phyloP scores from a whole-genome alignment of 2,888 invertebrate genomes.

The Eupithecia subfuscata region DNA sequence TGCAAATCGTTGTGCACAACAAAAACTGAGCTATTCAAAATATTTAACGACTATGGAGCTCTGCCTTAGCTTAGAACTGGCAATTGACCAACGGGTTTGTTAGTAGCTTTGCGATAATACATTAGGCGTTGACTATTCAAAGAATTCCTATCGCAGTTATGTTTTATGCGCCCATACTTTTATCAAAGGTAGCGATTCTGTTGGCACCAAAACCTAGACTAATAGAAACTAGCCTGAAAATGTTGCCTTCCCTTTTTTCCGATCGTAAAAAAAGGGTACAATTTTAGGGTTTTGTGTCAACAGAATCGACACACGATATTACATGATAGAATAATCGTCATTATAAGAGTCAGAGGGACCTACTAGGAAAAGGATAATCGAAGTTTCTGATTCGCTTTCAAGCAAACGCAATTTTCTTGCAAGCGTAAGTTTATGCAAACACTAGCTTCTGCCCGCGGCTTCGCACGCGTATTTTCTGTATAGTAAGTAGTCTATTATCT shows the following conservation, averaged over 20 bases:
- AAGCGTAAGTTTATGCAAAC: not conserved
- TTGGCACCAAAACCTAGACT: not conserved
- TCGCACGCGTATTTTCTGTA: no score
- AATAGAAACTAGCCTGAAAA: not conserved
- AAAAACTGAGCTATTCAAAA: slow-evolving; percentile 39
- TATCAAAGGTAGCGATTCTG: not conserved
- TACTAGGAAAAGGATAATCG: not conserved
- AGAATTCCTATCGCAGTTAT: slow-evolving; percentile 9
- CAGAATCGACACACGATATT: not conserved
- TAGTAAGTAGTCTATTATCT: no score
- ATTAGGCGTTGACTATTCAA: slow-evolving; percentile 5
- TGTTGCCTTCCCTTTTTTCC: not conserved
- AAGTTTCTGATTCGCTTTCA: not conserved
- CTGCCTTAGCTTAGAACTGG: slow-evolving; percentile 17
- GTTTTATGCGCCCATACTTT: not conserved
- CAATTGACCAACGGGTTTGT: slow-evolving; percentile 14
- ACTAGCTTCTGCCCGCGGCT: no score
- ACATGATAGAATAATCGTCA: not conserved
- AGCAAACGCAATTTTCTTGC: not conserved
- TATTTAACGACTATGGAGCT: slow-evolving; percentile 36
- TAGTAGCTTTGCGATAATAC: slow-evolving; percentile 1
- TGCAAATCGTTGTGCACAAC: slow-evolving; percentile 40
- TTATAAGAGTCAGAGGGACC: not conserved
- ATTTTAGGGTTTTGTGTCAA: not conserved
- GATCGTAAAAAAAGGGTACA: not conserved